Percentiles rank a stretch among this genome's conserved stretches.
These are phyloP conservation scores for Potorous gilbertii DNA, from an alignment of 2,797 vertebrate species.

Conservation along the genomic window DNA sequence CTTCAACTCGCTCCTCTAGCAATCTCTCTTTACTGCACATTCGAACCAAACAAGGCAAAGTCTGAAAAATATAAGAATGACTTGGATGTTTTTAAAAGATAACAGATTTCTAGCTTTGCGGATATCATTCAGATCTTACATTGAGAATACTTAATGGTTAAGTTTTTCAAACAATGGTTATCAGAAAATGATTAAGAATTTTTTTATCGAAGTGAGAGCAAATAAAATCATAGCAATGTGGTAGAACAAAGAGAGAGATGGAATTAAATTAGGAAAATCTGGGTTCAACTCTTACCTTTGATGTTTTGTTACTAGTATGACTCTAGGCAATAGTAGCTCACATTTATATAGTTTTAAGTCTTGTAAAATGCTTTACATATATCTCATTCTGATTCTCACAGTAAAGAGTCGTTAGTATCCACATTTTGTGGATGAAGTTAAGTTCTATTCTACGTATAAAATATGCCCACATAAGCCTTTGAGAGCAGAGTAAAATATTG, in stretches of 20 bases:
- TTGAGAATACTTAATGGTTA: constrained; percentile 29
- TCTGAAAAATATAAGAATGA: constrained; percentile 85
- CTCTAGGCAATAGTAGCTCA: neutral
- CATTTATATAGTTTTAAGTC: neutral
- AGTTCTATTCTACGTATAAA: neutral
- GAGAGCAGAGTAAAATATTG: neutral
- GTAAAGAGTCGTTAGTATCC: neutral
- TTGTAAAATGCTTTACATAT: neutral
- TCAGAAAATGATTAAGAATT: constrained; percentile 50
- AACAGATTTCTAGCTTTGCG: constrained; percentile 37
- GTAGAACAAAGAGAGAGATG: neutral
- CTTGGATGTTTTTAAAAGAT: constrained; percentile 62
- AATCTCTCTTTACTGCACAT: constrained; percentile 99
- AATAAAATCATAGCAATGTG: constrained; percentile 48
- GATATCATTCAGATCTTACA: constrained; percentile 6
- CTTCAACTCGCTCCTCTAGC: constrained; percentile 97
- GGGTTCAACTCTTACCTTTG: neutral
- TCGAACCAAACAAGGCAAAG: constrained; percentile 96
- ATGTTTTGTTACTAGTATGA: neutral
- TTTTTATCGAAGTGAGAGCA: constrained; percentile 48
- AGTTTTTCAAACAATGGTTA: constrained; percentile 31
- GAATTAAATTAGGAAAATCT: neutral
- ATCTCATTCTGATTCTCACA: neutral
- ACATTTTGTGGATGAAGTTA: neutral
- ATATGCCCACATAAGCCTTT: neutral